Evolutionary conservation across 2,797 vertebrate species (phyloP), one percentile per base, ranked within the genome.

Genomic region (Enteromius afrohamiltoni): DNA sequence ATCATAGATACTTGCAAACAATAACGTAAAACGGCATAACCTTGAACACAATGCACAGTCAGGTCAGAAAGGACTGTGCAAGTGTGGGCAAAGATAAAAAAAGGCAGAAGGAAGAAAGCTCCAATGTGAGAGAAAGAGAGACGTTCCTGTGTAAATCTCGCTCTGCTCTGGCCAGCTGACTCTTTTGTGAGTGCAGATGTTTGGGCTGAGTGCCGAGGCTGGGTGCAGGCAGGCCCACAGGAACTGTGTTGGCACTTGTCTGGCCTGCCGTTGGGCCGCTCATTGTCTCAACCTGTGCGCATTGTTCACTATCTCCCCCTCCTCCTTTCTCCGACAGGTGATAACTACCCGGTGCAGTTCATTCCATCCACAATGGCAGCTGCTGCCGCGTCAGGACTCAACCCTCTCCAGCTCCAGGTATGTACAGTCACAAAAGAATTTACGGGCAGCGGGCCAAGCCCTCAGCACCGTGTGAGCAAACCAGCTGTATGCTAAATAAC

Each of bases 281-380:
- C 96, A 97, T 97, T 99, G 97, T 98, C 97, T 99, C 94, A 98
- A 98, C 97, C 96, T 98, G 97, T 94, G 90, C 83, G 93, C 95
- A 98, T 99, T 99, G 97, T 99, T 96, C 94, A 96, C 90, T 89
- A 90, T 87, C 82, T 51, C 68, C 82, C 77, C 85, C 74, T 80
- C 83, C 80, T 86, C 89, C 87, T 87, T 91, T 86, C 88, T 89
- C 69, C 82, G 91, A 96, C 97, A 99, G 98, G 98, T 97, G 97
- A 99, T 95, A 98, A 97, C 96, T 99, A 98, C 95, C 97, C 98
- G 77, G 97, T 99, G 96, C 98, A 99, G 97, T 98, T 99, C 96
- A 98, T 99, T 97, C 97, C 98, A 89, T 99, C 98, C 84, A 97
- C 97, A 94, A 99, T 99, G 97, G 97, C 97, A 95, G 97, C 98